A percentile compares a stretch with the other conserved stretches of the same genome.
Evolutionary conservation across 2,797 vertebrate genomes (phyloP).

Genomic region (Rousettus madagascariensis): DNA sequence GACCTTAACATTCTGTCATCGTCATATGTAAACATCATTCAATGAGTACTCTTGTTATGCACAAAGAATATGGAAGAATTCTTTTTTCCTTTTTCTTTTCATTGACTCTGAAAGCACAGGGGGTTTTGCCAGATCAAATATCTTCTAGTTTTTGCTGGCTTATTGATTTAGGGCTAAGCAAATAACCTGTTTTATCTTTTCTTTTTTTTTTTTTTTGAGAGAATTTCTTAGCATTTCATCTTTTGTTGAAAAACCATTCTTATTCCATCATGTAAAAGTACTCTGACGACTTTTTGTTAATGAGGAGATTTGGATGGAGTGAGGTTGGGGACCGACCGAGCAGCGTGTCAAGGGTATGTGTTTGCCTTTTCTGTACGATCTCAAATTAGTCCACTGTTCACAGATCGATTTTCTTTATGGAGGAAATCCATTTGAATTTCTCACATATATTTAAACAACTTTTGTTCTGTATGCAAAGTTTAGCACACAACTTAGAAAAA

Average conservation of each 20-base stretch:
- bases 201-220: neutral
- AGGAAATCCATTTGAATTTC: constrained; percentile 49
- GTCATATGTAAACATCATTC: neutral
- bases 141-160: constrained; percentile 32
- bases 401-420: constrained; percentile 8
- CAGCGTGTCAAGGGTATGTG: neutral
- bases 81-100: neutral
- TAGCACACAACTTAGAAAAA: constrained; percentile 33
- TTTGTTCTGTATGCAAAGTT: constrained; percentile 69
- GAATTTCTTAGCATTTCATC: constrained; percentile 39
- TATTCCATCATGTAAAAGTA: neutral
- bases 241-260: constrained; percentile 24
- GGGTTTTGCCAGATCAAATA: constrained; percentile 32
- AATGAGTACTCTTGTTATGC: neutral
- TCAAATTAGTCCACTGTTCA: constrained; percentile 9
- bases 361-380: neutral
- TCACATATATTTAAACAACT: constrained; percentile 32
- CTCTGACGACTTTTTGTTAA: neutral
- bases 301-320: neutral
- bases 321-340: neutral
- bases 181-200: neutral
- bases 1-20: constrained; percentile 33
- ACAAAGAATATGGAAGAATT: constrained; percentile 19
- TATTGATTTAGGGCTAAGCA: constrained; percentile 46
- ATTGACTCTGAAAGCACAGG: neutral